Evolutionary conservation across 2,113 vertebrate species (phyloP), one percentile per base, ranked within the genome.

Genomic region (Prinia subflava): DNA sequence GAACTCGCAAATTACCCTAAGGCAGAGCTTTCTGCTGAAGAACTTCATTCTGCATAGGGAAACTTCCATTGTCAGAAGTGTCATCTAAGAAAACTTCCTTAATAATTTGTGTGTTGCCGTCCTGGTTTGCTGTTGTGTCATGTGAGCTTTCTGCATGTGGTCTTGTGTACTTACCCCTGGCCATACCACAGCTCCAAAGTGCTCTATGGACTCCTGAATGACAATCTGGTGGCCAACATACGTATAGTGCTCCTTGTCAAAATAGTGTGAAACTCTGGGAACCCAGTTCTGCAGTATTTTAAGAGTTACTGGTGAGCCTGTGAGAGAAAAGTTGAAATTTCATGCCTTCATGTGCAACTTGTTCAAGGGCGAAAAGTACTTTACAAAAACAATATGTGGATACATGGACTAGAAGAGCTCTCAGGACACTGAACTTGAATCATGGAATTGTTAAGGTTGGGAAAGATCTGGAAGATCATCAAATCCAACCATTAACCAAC

Each of bases 161-260:
- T 39, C 4, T 64, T 18, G 11, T 4, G 2, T 81, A 78, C 98
- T 97, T 94, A 98, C 98, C 96, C 96, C 98, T 0, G 98, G 98
- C 98, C 98, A 98, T 35, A 98, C 98, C 85, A 98, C 95, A 0
- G 98, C 96, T 91, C 98, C 98, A 0, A 96, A 98, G 67, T 94
- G 96, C 76, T 98, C 98, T 62, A 98, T 98, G 11, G 98, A 98
- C 55, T 98, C 98, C 41, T 98, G 98, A 65, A 98, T 96, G 69
- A 96, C 46, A 2, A 98, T 98, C 91, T 95, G 94, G 37, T 97
- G 96, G 76, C 98, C 98, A 12, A 13, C 98, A 0, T 98, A 98
- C 0, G 10, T 64, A 5, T 98, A 98, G 42, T 96, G 92, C 73
- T 98, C 98, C 93, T 98, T 98, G 11, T 98, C 97, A 25, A 98